Evolutionary conservation across 2,888 invertebrate species (phyloP), one percentile per base, ranked within the genome.

Genomic region (Catocala sponsa): DNA sequence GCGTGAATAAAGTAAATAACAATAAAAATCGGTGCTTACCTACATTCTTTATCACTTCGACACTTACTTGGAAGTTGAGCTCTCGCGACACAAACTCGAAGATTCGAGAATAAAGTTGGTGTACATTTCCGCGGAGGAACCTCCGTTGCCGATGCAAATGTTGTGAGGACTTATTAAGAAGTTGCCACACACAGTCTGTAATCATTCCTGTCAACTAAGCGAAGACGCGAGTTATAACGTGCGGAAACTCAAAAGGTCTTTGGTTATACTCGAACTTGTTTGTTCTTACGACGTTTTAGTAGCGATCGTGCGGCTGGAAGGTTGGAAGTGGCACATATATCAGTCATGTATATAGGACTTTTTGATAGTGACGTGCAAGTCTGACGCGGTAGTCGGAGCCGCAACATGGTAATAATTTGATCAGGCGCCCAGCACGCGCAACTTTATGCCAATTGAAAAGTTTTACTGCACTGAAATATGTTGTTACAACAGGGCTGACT

Each of bases 321-420:
- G 72, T 70, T 70, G 63, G 46, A 46, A 58, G 64, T 76, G 52
- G 72, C 60, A 53, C 64, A 68, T 25, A 25, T 25, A 25, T 70
- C 68, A 65, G 57, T 76, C 59, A 47, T 32, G 55, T 63, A 78
- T 63, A 74, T 87, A 81, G 13, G 83, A 74, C 84, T 75, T 77
- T 89, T 83, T 77, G 78, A 59, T 64, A 65, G 70, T 74, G 73
- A 67, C 62, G 73, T 75, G 72, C 65, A 79, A 85, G 85, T 87
- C 78, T 81, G 84, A 84, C 84, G 81, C 79, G 77, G 80, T 81
- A 86, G 86, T 84, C 58, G 83, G 76, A 82, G 81, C 90, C 89
- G 87, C 91, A 90, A 91, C 90, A 90, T 86, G 87, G 89, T 87
- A 91, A 92, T 94, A 93, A 94, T 93, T 94, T 91, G 92, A 94